phyloP scores from a whole-genome alignment of 2,888 invertebrate genomes.

The Steinernema scapterisci region DNA sequence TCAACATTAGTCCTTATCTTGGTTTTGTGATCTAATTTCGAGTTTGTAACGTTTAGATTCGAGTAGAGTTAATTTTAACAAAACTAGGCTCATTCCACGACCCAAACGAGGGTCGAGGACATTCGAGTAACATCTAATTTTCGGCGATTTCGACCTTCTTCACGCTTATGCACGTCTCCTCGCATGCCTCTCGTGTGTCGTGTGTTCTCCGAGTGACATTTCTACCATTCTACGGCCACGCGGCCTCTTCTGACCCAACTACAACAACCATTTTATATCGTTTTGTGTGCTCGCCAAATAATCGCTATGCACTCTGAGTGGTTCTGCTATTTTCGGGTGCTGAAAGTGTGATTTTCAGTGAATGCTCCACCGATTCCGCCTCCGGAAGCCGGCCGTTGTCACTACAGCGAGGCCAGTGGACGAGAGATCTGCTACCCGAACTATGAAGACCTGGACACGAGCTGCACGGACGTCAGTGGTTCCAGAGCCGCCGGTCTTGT shows the following conservation, averaged over 20 bases:
- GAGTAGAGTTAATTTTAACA: no score
- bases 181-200: neutral
- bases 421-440: constrained; percentile 63
- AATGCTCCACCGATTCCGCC: constrained; percentile 66
- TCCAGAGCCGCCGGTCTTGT: constrained; percentile 53
- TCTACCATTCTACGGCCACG: neutral
- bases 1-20: no score
- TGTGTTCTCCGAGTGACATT: neutral
- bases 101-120: neutral
- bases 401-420: constrained; percentile 54
- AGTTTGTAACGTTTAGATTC: no score
- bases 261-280: neutral
- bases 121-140: neutral
- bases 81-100: neutral
- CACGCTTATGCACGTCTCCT: neutral
- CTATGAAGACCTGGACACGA: constrained; percentile 63
- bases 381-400: constrained; percentile 62
- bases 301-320: constrained; percentile 9
- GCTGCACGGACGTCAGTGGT: constrained; percentile 60
- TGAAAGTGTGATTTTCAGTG: constrained; percentile 50
- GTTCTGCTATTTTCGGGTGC: neutral
- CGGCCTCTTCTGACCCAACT: neutral
- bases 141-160: neutral
- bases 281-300: neutral
- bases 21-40: no score